Conservation (phyloP, 2,888 invertebrate genomes). For the Aleiodes testaceus region DNA sequence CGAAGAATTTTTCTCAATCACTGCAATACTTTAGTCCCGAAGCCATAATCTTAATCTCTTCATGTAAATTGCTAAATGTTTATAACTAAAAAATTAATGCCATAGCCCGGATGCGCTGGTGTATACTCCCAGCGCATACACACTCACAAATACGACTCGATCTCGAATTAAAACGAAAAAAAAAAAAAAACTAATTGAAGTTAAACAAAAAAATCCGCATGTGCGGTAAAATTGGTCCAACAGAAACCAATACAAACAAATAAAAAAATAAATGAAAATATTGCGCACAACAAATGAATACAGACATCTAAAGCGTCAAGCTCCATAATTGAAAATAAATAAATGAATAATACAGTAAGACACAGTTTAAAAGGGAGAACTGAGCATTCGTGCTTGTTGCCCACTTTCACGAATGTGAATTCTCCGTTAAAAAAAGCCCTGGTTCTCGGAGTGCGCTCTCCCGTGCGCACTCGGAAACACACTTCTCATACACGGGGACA, state of each 20-base stretch:
- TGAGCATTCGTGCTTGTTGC: constrained; percentile 51
- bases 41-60: constrained; percentile 73
- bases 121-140: constrained; percentile 74
- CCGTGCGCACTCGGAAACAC: constrained; percentile 63
- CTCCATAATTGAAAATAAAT: constrained; percentile 37
- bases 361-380: constrained; percentile 52
- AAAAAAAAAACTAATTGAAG: constrained; percentile 47
- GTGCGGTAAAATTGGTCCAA: constrained; percentile 66
- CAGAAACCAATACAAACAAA: constrained; percentile 51
- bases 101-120: constrained; percentile 74
- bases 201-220: constrained; percentile 54
- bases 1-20: not conserved
- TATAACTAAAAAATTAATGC: constrained; percentile 72
- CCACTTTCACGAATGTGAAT: constrained; percentile 50
- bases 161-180: constrained; percentile 67
- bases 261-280: constrained; percentile 35
- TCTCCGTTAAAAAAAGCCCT: constrained; percentile 62
- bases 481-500: constrained; percentile 61
- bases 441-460: constrained; percentile 67
- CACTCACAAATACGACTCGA: constrained; percentile 73
- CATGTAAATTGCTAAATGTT: constrained; percentile 74
- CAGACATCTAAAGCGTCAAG: constrained; percentile 36
- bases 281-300: constrained; percentile 24
- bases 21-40: constrained; percentile 62
- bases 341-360: constrained; percentile 52